A percentile compares a stretch with the other conserved stretches of the same genome.
Evolutionary conservation across 2,113 vertebrate species (phyloP).

Genomic region (Phrynosoma platyrhinos): DNA sequence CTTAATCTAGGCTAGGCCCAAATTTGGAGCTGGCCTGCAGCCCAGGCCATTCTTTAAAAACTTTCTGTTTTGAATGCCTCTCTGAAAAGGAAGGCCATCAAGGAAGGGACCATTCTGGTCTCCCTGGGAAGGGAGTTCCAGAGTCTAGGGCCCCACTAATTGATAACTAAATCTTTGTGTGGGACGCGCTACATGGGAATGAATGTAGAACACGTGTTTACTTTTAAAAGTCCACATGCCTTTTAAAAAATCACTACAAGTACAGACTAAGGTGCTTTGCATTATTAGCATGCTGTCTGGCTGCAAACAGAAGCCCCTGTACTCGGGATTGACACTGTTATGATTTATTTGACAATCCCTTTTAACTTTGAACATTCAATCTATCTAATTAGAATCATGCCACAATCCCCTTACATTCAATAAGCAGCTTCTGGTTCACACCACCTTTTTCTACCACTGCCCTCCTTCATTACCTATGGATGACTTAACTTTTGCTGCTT

Average conservation of each 20-base stretch:
- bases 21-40: too few species aligned
- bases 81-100: too few species aligned
- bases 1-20: too few species aligned
- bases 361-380: neutral
- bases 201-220: too few species aligned
- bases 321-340: neutral
- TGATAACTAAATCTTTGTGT: too few species aligned
- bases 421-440: neutral
- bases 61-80: too few species aligned
- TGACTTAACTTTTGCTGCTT: neutral
- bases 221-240: neutral
- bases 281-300: neutral
- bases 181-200: too few species aligned
- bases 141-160: too few species aligned
- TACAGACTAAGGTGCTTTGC: neutral
- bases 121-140: too few species aligned
- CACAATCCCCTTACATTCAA: neutral
- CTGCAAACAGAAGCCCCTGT: neutral
- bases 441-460: neutral
- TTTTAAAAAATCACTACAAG: neutral
- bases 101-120: too few species aligned
- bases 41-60: too few species aligned
- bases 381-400: neutral
- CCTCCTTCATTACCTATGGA: neutral
- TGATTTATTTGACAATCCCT: slow-evolving; percentile 5